phyloP scores from a whole-genome alignment of 2,888 invertebrate genomes.

The Muschampia plurimacula region DNA sequence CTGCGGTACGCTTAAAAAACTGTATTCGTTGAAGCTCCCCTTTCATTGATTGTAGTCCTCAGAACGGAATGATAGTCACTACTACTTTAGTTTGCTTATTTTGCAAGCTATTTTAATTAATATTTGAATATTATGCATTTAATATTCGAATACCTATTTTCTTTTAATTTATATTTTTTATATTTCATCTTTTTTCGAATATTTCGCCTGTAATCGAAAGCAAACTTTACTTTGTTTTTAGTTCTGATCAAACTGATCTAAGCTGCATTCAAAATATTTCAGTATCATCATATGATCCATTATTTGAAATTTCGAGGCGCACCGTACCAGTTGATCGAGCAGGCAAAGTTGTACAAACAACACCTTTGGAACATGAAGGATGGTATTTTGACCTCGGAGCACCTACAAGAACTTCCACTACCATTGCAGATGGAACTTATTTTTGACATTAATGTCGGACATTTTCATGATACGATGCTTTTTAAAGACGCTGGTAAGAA shows the following conservation, averaged over 20 bases:
- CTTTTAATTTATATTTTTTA: no score
- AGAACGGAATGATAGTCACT: no score
- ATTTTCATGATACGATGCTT: constrained; percentile 71
- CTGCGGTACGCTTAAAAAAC: no score
- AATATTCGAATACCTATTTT: no score
- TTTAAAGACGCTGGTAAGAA: constrained; percentile 61
- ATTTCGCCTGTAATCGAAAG: not conserved
- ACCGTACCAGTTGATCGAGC: constrained; percentile 58
- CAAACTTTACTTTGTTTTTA: not conserved
- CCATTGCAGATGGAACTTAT: constrained; percentile 78
- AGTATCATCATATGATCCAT: constrained; percentile 75
- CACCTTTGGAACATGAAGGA: constrained; percentile 76
- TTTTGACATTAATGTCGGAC: constrained; percentile 76
- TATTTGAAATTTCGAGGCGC: constrained; percentile 67
- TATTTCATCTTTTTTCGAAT: no score
- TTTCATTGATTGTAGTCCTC: no score
- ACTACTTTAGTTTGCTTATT: no score
- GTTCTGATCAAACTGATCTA: not conserved
- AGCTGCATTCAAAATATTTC: constrained; percentile 25
- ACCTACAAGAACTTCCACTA: constrained; percentile 66
- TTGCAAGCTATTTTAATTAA: no score
- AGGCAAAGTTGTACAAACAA: constrained; percentile 69
- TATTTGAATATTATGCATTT: no score
- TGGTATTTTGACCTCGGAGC: constrained; percentile 64
- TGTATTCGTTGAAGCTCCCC: no score